Base-by-base conservation (phyloP, 2,113 vertebrate species). In the Geococcyx californianus region DNA sequence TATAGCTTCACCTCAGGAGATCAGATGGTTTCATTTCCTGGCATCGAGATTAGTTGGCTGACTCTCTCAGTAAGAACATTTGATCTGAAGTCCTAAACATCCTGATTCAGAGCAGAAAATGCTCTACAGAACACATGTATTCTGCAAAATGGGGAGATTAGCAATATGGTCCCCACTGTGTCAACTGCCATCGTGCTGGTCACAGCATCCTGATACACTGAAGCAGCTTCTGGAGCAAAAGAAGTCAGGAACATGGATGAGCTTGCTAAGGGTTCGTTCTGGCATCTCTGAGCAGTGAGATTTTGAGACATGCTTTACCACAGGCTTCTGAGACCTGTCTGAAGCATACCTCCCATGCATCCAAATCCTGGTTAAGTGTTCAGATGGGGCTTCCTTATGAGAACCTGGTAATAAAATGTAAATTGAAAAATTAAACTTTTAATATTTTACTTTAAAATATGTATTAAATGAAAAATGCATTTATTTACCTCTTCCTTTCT, bases 21-120 rank as follows among this genome's bases (percentile, higher is more conserved):
- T 95, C 95, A 95, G 94, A 95, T 97, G 95, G 94, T 90, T 94
- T 94, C 60, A 96, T 95, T 97, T 97, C 96, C 92, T 97, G 95
- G 95, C 96, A 78, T 92, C 86, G 79, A 93, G 86, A 96, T 94
- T 83, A 90, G 92, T 33, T 96, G 95, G 95, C 90, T 95, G 90
- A 92, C 83, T 97, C 74, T 91, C 91, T 80, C 83, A 77, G 83
- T 51, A 88, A 81, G 94, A 97, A 96, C 94, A 96, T 95, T 96
- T 93, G 92, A 97, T 96, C 76, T 67, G 68, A 96, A 94, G 90
- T 92, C 88, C 90, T 86, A 94, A 93, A 97, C 96, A 96, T 94
- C 94, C 95, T 97, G 96, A 94, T 92, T 95, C 90, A 96, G 79
- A 92, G 88, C 83, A 96, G 77, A 95, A 96, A 95, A 93, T 87